Conservation (phyloP, 2,888 invertebrate genomes). For the Hipparchia semele region DNA sequence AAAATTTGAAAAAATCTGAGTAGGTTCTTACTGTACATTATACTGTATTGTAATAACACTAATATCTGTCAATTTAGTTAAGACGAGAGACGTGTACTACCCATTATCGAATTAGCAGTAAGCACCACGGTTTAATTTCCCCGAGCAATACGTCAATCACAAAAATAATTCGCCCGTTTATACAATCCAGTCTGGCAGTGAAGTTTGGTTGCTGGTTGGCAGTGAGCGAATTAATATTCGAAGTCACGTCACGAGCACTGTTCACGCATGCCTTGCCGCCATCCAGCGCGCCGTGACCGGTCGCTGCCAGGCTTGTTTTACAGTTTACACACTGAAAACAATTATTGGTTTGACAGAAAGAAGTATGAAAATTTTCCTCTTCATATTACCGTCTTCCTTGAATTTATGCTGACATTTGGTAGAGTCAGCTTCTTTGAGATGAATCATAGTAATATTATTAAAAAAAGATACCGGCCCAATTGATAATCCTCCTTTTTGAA, state of each 20-base stretch:
- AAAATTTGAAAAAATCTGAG: too few relatives aligned
- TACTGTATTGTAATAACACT: too few relatives aligned
- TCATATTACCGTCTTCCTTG: neutral
- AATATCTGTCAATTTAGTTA: too few relatives aligned
- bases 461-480: too few relatives aligned
- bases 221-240: slow-evolving; percentile 68
- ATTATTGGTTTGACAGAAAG: neutral
- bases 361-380: neutral
- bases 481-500: too few relatives aligned
- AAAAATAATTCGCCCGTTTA: slow-evolving; percentile 51
- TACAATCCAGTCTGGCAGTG: slow-evolving; percentile 52
- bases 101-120: too few relatives aligned
- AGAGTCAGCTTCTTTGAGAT: too few relatives aligned
- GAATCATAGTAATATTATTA: too few relatives aligned
- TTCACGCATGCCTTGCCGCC: slow-evolving; percentile 71
- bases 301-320: slow-evolving; percentile 46
- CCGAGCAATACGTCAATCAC: slow-evolving; percentile 40
- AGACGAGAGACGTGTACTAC: too few relatives aligned
- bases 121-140: neutral
- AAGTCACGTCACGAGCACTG: slow-evolving; percentile 58
- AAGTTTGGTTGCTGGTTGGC: slow-evolving; percentile 53
- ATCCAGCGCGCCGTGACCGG: slow-evolving; percentile 53
- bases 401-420: too few relatives aligned
- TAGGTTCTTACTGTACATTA: too few relatives aligned
- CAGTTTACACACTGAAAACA: slow-evolving; percentile 5